Base-by-base conservation (phyloP, 2,113 vertebrate genomes). In the Trogon surrucura region DNA sequence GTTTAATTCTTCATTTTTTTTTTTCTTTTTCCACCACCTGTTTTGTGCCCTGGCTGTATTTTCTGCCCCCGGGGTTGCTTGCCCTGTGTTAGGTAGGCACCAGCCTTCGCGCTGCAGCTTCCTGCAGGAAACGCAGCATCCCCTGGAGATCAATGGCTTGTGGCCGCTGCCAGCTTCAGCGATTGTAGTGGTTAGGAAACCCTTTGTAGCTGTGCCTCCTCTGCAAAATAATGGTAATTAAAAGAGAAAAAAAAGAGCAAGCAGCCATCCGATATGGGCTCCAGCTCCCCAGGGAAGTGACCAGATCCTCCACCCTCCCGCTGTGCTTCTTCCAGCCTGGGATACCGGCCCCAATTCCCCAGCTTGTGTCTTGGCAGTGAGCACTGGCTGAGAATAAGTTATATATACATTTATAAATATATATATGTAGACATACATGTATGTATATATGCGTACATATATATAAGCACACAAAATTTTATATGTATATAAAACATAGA, bases 291-390 rank as follows among this genome's bases (percentile, higher is more conserved):
- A 26, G 34, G 16, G 16, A 38, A 13, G 5, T 41, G 34, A 9
- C 38, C 50, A 48, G 27, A 77, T 56, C 54, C 22, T 41, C 27
- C 66, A 57, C 9, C 11, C 17, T 61, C 62, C 66, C 1, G 1
- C 45, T 38, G 38, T 23, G 26, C 17, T 75, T 30, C 47, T 85
- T 85, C 61, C 36, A 67, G 21, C 21, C 29, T 54, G 41, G 47
- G 21, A 2, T 74, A 27, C 13, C 8, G 3, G 17, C 27, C 18
- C 0, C 0, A 0, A 7, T 41, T 23, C 16, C n/a, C 36, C 3
- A 3, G 11, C 26, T 84, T 1, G 0, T 7, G 6, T 23, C 48
- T 64, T 34, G 7, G 8, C 45, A 19, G 38, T 25, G 38, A 84
- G 22, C 18, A 16, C 4, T 12, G 32, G 21, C n/a, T 70, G 20